Percentiles rank a stretch among this genome's conserved stretches.
Evolutionary conservation across 2,113 vertebrate genomes (phyloP).

Genomic region (Cyanoramphus novaezelandiae): DNA sequence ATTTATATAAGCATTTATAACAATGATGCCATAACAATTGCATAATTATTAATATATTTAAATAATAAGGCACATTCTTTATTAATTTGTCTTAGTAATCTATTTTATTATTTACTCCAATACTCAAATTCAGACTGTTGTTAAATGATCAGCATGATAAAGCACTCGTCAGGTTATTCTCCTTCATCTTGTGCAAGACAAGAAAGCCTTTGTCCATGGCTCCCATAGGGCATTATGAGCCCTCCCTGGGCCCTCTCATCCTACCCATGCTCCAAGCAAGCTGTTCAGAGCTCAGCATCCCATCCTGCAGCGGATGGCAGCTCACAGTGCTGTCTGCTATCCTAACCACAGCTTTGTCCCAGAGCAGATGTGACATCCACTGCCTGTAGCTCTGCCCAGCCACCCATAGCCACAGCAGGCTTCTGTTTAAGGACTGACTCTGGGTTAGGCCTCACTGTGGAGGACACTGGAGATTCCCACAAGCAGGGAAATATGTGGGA

Average conservation of each 20-base stretch:
- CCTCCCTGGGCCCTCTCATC: not conserved
- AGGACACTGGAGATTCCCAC: not conserved
- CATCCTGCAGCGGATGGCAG: fast-evolving
- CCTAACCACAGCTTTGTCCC: not conserved
- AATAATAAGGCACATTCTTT: not conserved
- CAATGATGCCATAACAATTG: not conserved
- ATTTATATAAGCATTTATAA: not conserved
- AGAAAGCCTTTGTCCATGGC: not conserved
- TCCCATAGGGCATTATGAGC: not conserved
- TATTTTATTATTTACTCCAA: not conserved
- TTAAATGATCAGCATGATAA: not conserved
- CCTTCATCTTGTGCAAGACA: not conserved
- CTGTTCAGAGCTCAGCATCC: not conserved
- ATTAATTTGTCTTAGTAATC: not conserved
- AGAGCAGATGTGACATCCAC: not conserved
- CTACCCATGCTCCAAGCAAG: fast-evolving
- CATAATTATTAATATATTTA: not conserved
- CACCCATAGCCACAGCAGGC: not conserved
- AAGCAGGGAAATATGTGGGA: not conserved
- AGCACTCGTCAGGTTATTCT: not conserved
- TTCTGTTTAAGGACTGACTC: not conserved
- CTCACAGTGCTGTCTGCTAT: fast-evolving
- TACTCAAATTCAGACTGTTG: not conserved
- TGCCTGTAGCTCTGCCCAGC: not conserved
- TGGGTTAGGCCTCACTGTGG: not conserved